Evolutionary conservation across 2,888 invertebrate species (phyloP), one percentile per base, ranked within the genome.

Genomic region (Laspeyria flexula): DNA sequence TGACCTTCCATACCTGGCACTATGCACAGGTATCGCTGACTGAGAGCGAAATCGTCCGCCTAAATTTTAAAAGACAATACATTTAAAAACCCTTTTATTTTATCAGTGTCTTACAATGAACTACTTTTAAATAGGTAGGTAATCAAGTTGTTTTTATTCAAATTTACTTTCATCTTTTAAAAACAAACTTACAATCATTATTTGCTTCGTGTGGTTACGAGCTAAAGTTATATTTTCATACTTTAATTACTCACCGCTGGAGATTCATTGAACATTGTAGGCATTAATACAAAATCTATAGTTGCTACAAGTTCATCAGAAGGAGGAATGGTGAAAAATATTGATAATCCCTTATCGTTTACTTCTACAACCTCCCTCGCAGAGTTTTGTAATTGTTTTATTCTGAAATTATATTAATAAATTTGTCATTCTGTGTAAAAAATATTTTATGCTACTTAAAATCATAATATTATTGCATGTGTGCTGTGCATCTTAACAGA

Each of bases 1-100:
- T 80, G 74, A 0, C 84, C 83, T 43, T 85, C 85, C 23, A 85
- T 37, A 0, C 85, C 85, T 3, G 85, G 83, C 13, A 84, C 50
- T 21, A 83, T 65, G 47, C 70, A 74, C 40, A 84, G 49, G 43
- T 78, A 75, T 7, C 25, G 25, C 9, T 25, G 6, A 25, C 25
- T 25, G n/a, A n/a, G n/a, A n/a, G 18, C 2, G 2, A 18, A 18
- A 5, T 18, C 18, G 3, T 18, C 25, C 7, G 25, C 25, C 4
- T 25, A 25, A 25, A 18, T 18, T 3, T 18, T 2, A 3, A 18
- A 18, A 5, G 5, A 18, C 18, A 18, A 18, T 18, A n/a, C n/a
- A n/a, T n/a, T n/a, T n/a, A n/a, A n/a, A n/a, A 18, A 18, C 2
- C 5, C 2, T 5, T 18, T 18, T 3, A 3, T 18, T 3, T 18